phyloP scores from a whole-genome alignment of 2,797 vertebrate species.

The Karalla daura region DNA sequence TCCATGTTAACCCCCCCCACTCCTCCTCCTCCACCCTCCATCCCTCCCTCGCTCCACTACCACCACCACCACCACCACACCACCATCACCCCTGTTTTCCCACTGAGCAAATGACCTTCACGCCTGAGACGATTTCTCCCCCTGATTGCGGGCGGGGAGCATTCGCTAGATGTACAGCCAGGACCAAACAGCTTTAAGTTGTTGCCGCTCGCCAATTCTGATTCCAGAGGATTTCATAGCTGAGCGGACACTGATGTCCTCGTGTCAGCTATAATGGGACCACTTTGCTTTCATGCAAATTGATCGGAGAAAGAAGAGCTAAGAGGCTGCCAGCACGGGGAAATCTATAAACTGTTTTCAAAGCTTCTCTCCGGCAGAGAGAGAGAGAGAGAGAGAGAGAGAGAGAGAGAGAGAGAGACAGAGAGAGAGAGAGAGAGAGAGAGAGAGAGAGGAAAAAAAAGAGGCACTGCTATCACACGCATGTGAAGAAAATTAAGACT shows the following conservation, averaged over 20 bases:
- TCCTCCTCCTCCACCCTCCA: too few relatives aligned
- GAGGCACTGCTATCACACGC: neutral
- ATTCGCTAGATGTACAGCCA: slow-evolving; percentile 61
- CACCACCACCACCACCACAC: too few relatives aligned
- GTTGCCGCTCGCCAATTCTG: slow-evolving; percentile 71
- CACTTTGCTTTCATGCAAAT: slow-evolving; percentile 83
- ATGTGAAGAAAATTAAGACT: slow-evolving; percentile 67
- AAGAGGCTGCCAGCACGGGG: slow-evolving; percentile 47
- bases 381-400: too few relatives aligned
- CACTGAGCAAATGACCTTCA: slow-evolving; percentile 82
- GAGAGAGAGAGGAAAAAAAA: too few relatives aligned
- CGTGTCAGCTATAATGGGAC: slow-evolving; percentile 79
- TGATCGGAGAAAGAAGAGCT: slow-evolving; percentile 70
- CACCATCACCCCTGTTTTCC: slow-evolving; percentile 69
- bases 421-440: too few relatives aligned
- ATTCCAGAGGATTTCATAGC: slow-evolving; percentile 82
- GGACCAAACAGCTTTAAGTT: slow-evolving; percentile 70
- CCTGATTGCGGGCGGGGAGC: slow-evolving; percentile 65
- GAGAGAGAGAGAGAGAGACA: too few relatives aligned
- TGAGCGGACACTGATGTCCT: slow-evolving; percentile 79
- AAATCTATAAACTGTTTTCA: slow-evolving; percentile 69
- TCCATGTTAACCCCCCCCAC: slow-evolving; percentile 54
- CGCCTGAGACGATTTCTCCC: slow-evolving; percentile 72
- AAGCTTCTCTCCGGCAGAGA: slow-evolving; percentile 39
- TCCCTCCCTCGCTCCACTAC: too few relatives aligned